These are phyloP conservation scores for Oenanthe melanoleuca DNA, from an alignment of 2,113 vertebrate species.

Conservation along the genomic window DNA sequence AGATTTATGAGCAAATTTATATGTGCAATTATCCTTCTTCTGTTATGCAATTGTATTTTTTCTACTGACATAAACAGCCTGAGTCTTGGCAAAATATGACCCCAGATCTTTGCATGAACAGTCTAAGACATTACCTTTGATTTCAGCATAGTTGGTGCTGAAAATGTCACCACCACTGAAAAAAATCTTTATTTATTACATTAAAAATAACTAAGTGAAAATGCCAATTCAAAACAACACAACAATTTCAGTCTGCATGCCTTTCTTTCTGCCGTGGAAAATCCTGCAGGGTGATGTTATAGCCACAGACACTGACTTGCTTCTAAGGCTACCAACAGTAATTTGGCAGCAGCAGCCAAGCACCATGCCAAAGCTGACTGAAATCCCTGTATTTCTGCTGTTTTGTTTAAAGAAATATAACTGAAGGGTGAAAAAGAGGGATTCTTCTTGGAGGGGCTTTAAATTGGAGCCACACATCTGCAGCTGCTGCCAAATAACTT, in stretches of 20 bases:
- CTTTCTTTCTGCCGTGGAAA: background rate
- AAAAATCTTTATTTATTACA: background rate
- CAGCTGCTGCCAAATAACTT: background rate
- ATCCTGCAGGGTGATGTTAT: background rate
- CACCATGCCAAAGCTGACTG: background rate
- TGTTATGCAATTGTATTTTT: background rate
- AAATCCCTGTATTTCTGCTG: background rate
- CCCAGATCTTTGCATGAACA: background rate
- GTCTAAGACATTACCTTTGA: background rate
- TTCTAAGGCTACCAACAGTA: background rate
- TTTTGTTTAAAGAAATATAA: background rate
- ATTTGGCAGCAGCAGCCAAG: background rate
- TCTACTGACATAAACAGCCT: background rate
- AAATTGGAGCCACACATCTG: background rate
- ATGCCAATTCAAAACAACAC: background rate
- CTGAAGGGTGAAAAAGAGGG: background rate
- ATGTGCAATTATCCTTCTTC: background rate
- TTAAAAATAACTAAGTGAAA: background rate
- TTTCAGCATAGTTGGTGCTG: background rate
- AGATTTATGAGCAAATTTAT: background rate
- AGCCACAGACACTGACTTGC: fast-evolving
- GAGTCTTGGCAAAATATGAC: background rate
- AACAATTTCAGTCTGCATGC: background rate
- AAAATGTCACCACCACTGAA: background rate
- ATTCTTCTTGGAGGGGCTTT: background rate